Conservation (phyloP, 2,888 invertebrate genomes). For the Pseudanteris insignis region DNA sequence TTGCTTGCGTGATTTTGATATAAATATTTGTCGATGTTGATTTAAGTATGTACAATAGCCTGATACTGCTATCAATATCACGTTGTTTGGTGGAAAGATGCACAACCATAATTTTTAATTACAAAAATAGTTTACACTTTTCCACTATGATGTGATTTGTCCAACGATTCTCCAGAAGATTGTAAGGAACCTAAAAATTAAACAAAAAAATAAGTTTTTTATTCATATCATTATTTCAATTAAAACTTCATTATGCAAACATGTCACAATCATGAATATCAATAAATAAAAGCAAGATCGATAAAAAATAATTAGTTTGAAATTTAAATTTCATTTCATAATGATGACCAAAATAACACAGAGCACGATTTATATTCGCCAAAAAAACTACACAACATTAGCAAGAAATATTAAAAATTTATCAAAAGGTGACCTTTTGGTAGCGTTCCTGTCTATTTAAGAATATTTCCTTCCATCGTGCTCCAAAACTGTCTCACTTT, state of each 20-base stretch:
- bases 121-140: constrained; percentile 57
- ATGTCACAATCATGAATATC: no score
- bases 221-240: no score
- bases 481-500: constrained; percentile 66
- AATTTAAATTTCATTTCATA: no score
- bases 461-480: constrained; percentile 63
- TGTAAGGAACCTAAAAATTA: constrained; percentile 62
- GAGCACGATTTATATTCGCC: constrained; percentile 23
- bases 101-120: constrained; percentile 29
- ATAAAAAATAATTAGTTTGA: no score
- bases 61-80: constrained; percentile 22
- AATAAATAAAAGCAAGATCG: no score
- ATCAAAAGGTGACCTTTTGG: constrained; percentile 24
- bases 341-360: constrained; percentile 18
- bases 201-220: no score
- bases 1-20: constrained; percentile 10
- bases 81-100: constrained; percentile 26
- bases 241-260: no score
- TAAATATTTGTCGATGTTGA: constrained; percentile 19
- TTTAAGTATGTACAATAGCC: constrained; percentile 35
- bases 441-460: constrained; percentile 50
- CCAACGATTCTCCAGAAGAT: constrained; percentile 64
- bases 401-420: constrained; percentile 35
- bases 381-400: constrained; percentile 18
- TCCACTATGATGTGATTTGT: constrained; percentile 60